Percentiles rank a stretch among this genome's conserved stretches.
Evolutionary conservation across 2,113 vertebrate species (phyloP).

Genomic region (Clupea harengus): DNA sequence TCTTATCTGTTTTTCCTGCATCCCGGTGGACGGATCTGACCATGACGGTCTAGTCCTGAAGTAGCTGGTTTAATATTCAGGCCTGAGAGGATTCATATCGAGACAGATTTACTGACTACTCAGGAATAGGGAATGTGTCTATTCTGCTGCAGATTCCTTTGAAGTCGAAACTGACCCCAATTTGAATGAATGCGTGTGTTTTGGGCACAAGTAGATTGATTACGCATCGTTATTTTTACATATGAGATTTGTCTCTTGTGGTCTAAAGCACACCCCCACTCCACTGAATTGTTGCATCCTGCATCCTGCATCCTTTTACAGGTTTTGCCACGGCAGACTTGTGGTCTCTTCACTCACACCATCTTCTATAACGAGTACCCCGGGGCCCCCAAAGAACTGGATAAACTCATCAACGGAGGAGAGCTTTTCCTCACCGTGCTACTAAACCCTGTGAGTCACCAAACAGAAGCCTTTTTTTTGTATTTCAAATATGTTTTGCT

Average conservation of each 20-base stretch:
- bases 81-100: background rate
- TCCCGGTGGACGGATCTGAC: background rate
- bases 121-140: background rate
- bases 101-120: background rate
- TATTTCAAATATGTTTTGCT: background rate
- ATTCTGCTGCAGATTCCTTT: background rate
- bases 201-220: background rate
- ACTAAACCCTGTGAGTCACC: slow-evolving; percentile 80
- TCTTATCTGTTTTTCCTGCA: background rate
- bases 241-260: background rate
- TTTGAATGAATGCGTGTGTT: background rate
- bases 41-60: background rate
- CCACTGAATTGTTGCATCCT: background rate
- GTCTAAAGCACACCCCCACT: background rate
- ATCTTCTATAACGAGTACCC: slow-evolving; percentile 90
- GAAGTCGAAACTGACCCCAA: slow-evolving; percentile 7
- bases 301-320: slow-evolving; percentile 44
- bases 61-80: background rate
- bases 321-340: slow-evolving; percentile 87
- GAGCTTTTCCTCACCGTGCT: slow-evolving; percentile 88
- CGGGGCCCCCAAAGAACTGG: slow-evolving; percentile 81
- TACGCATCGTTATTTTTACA: background rate
- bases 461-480: background rate
- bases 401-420: slow-evolving; percentile 86
- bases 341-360: slow-evolving; percentile 87